Percentiles rank a stretch among this genome's conserved stretches.
phyloP scores from a whole-genome alignment of 2,113 vertebrate species.

The Notarius quadriscutis region DNA sequence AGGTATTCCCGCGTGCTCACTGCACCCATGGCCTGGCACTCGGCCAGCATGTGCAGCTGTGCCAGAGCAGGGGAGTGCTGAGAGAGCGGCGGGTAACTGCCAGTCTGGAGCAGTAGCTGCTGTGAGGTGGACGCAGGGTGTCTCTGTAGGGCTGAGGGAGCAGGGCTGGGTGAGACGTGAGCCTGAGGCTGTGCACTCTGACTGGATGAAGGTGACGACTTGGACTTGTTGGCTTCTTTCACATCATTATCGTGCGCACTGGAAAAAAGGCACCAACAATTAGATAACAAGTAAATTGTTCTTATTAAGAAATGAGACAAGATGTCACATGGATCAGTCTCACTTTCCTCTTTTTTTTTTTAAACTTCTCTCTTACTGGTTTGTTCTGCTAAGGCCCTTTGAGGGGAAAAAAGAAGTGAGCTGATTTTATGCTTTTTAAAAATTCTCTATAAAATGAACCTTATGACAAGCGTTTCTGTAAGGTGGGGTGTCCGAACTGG shows the following conservation, averaged over 20 bases:
- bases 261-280: constrained; percentile 35
- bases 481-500: no score
- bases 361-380: background rate
- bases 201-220: constrained; percentile 72
- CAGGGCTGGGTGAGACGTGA: constrained; percentile 59
- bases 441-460: background rate
- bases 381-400: background rate
- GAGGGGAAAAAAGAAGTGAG: background rate
- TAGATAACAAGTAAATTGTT: background rate
- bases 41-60: constrained; percentile 77
- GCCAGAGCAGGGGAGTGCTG: constrained; percentile 71
- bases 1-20: constrained; percentile 81
- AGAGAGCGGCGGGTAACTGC: constrained; percentile 70
- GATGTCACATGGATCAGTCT: background rate
- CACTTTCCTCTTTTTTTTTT: background rate
- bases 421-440: background rate
- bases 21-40: constrained; percentile 77
- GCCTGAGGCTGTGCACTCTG: constrained; percentile 64
- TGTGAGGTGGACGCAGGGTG: constrained; percentile 65
- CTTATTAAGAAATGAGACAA: background rate
- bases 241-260: constrained; percentile 83
- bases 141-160: constrained; percentile 41
- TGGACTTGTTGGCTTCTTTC: constrained; percentile 80
- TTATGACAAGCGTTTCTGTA: background rate
- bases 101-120: constrained; percentile 81